phyloP scores from a whole-genome alignment of 2,797 vertebrate species.

The Sebastes elongatus region DNA sequence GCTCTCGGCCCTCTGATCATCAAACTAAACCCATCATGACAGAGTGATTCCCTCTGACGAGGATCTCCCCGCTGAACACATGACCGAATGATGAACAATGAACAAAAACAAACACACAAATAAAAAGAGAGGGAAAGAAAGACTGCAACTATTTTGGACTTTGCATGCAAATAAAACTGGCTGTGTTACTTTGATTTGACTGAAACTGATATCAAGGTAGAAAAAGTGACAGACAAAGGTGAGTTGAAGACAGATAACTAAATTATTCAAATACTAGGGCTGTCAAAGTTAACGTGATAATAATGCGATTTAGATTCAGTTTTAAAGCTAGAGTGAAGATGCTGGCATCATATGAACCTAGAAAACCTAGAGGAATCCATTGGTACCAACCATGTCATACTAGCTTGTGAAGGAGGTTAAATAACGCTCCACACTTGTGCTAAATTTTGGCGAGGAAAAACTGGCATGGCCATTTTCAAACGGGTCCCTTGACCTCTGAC shows the following conservation, averaged over 20 bases:
- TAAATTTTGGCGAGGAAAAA: no score
- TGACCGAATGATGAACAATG: neutral
- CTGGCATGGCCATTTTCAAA: no score
- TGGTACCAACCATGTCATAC: no score
- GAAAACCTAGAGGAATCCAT: no score
- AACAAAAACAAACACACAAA: neutral
- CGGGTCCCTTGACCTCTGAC: no score
- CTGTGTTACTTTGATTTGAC: neutral
- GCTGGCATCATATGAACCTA: no score
- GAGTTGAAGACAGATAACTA: neutral
- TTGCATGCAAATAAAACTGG: neutral
- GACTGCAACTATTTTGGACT: neutral
- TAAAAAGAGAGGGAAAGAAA: neutral
- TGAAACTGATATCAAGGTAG: neutral
- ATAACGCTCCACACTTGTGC: no score
- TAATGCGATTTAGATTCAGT: accelerated
- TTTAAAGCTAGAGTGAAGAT: no score
- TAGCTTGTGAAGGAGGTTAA: no score
- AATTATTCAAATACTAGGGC: neutral
- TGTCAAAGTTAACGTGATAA: no score
- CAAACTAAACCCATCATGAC: conserved; percentile 24
- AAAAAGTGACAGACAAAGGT: neutral
- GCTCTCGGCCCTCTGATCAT: neutral
- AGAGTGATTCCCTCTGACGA: conserved; percentile 11
- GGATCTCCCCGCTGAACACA: neutral